Evolutionary conservation across 2,888 invertebrate genomes (phyloP), one percentile per base, ranked within the genome.

Genomic region (Cosmorhoe ocellata): DNA sequence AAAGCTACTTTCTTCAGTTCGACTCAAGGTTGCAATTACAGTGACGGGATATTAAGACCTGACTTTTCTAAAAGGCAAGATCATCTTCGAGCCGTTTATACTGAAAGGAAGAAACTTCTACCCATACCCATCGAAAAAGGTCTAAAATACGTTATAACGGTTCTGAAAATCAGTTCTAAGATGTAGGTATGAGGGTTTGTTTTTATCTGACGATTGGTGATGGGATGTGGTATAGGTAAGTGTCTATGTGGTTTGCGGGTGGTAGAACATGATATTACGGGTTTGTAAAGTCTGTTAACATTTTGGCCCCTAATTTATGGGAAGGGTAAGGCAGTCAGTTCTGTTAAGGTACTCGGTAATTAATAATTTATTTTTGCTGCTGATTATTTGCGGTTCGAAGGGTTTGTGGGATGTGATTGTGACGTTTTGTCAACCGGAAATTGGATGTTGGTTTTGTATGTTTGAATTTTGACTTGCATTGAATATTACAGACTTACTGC

Each of bases 181-280:
- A 13, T 33, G 0, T 27, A 4, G n/a, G 31, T 0, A 0, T 14
- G n/a, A 34, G 34, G 34, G 52, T 47, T 10, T 27, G 38, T 18
- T 46, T 46, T 51, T 5, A 13, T 11, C 14, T 42, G 46, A 18
- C 14, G 26, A n/a, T n/a, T n/a, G n/a, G n/a, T n/a, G 27, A 5
- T 52, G 18, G 28, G 49, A 51, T 36, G 41, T 45, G 41, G 39
- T 43, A 37, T 62, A 56, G 61, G 64, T 53, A 51, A 46, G 50
- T 54, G 56, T 74, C 66, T 64, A 66, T 73, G 74, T 75, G 73
- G 74, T 71, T 70, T 69, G 84, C 80, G 86, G 88, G 89, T 84
- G 83, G 85, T 75, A 83, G 79, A 77, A 86, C 84, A 85, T 82
- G 85, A 84, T 85, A 84, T 88, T 89, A 84, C 85, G 82, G 89